Base-by-base conservation (phyloP, 2,113 vertebrate genomes). In the Ictidomys tridecemlineatus region DNA sequence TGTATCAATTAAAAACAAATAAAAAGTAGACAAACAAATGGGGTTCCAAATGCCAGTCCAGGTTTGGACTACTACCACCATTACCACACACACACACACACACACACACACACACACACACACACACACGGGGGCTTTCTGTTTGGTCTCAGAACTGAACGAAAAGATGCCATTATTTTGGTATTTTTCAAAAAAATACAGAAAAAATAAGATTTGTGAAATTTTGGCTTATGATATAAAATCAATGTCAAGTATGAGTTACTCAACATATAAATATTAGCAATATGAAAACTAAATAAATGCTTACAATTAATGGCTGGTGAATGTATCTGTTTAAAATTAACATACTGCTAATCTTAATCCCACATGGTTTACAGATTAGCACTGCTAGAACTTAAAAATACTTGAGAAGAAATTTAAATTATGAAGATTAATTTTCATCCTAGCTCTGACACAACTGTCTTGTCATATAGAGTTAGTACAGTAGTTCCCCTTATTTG, bases 231-330 rank as follows among this genome's bases (percentile, higher is more conserved):
- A 83, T 72, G 42, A 76, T 45, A 93, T n/a, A 80, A 91, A 93
- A 78, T 90, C 88, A 48, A 69, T n/a, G 85, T 72, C 4, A 91
- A 95, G 76, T 45, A 30, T 91, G 28, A 93, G 58, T 17, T 73
- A 85, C 24, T 61, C 73, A 14, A 82, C 17, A 89, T 18, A 92
- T 69, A 72, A 76, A 76, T 91, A 83, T 74, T 92, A 96, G 78
- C 12, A 51, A 45, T 69, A 34, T 53, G 13, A 95, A 26, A 12
- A 86, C 69, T 78, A 89, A 92, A 78, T 67, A 70, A 11, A n/a
- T 74, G 13, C 24, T 72, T 26, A 61, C 37, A 92, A 92, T 48
- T 78, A 92, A 58, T 48, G 18, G 32, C 32, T 53, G 9, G 67
- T 24, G n/a, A 56, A 92, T 51, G n/a, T 32, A 18, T 28, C 51